Evolutionary conservation across 2,888 invertebrate genomes (phyloP).

Genomic region (Sphaerophoria taeniata): DNA sequence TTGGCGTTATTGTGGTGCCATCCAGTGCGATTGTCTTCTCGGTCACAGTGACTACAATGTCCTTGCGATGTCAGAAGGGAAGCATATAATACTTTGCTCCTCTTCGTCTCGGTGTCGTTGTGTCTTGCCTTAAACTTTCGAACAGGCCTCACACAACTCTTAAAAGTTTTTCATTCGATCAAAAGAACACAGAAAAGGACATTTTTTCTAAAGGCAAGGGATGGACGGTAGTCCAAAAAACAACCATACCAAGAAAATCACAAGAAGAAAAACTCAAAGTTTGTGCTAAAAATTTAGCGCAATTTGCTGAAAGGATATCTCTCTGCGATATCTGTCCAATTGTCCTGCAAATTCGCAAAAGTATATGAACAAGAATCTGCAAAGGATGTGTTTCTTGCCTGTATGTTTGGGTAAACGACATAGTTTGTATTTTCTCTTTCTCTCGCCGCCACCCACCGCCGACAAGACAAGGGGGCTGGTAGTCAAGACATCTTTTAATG

Average conservation of each 20-base stretch:
- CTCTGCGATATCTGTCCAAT: conserved; percentile 60
- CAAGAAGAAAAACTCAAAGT: conserved; percentile 57
- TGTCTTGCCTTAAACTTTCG: conserved; percentile 37
- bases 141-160: conserved; percentile 55
- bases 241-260: conserved; percentile 23
- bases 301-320: conserved; percentile 66
- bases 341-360: conserved; percentile 55
- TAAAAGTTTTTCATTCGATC: conserved; percentile 53
- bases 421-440: conserved; percentile 37
- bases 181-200: not conserved
- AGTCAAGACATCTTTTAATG: conserved; percentile 36
- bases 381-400: conserved; percentile 38
- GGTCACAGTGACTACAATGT: conserved; percentile 25
- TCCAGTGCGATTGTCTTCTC: not conserved
- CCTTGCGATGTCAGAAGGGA: not conserved
- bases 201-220: conserved; percentile 21
- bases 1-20: not conserved
- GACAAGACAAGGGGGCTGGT: not conserved
- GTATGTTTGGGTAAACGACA: conserved; percentile 63
- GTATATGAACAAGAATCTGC: conserved; percentile 19
- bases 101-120: not conserved
- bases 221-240: not conserved
- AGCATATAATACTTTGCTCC: conserved; percentile 1
- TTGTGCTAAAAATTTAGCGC: conserved; percentile 65
- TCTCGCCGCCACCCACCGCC: not conserved